Evolutionary conservation across 2,113 vertebrate genomes (phyloP), one percentile per base, ranked within the genome.

Genomic region (Struthio camelus): DNA sequence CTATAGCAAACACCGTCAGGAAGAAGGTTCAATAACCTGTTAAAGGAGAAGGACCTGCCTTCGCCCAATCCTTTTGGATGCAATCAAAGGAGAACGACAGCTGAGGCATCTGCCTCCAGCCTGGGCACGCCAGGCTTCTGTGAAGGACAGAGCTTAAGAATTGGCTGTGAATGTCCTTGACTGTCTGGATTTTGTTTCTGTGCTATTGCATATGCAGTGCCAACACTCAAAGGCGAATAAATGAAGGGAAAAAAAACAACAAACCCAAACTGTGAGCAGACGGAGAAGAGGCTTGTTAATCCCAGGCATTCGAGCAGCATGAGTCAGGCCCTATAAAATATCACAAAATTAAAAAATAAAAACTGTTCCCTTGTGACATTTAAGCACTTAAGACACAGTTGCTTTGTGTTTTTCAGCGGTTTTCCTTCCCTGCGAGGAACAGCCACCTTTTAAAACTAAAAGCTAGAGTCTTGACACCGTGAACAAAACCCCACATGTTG

Each of bases 321-420:
- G 79, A 93, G 51, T 91, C 69, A 15, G 40, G 6, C 42, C 10
- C 22, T 51, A 44, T 51, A 25, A 54, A 80, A 46, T 23, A 38
- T 61, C 66, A 32, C 12, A 18, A 27, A 42, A 53, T 54, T 30
- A 56, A 71, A 56, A 56, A 48, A 9, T 4, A 79, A 54, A 76
- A n/a, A 38, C 14, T 10, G 51, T 67, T 72, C 77, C 0, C 0
- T 10, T 56, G 58, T 32, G 76, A 73, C 1, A 0, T 62, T 12
- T 8, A 12, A 78, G 30, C 0, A 3, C 77, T 44, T 6, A 0
- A 42, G 53, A 61, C 54, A 69, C 0, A 1, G 23, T 61, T 90
- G 28, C 73, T 87, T 70, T 50, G 40, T 9, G 16, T 24, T 53
- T 30, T 3, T 8, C n/a, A 76, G 40, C 16, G 44, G 28, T 50